These are phyloP conservation scores for Phyllopteryx taeniolatus DNA, from an alignment of 2,113 vertebrate species.

Conservation along the genomic window DNA sequence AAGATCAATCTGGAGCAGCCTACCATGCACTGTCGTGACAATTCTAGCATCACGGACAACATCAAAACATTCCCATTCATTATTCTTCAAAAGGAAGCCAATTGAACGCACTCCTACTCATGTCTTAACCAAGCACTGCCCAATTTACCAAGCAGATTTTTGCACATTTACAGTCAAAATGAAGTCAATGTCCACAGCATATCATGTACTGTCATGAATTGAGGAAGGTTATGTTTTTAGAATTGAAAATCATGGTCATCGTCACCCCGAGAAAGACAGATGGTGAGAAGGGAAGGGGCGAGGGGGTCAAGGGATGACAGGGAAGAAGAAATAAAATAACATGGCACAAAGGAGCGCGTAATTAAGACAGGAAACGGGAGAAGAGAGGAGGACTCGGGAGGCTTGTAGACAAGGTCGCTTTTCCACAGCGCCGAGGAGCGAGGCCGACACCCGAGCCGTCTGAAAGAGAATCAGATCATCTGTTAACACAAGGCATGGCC, in stretches of 20 bases:
- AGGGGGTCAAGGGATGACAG: constrained; percentile 31
- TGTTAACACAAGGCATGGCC: constrained; percentile 72
- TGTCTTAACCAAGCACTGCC: neutral
- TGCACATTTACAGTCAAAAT: neutral
- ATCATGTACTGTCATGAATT: no score
- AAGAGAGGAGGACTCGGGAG: constrained; percentile 67
- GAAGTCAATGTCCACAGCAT: neutral
- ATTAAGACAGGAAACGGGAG: constrained; percentile 74
- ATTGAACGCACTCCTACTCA: no score
- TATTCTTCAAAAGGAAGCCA: no score
- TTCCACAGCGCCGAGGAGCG: constrained; percentile 59
- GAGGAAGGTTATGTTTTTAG: no score
- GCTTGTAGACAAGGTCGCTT: constrained; percentile 66
- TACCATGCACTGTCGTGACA: no score
- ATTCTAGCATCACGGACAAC: no score
- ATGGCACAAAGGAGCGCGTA: constrained; percentile 65
- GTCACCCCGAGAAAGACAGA: constrained; percentile 50
- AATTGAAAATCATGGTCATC: constrained; percentile 56
- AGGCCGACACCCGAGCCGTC: constrained; percentile 67
- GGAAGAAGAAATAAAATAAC: constrained; percentile 40
- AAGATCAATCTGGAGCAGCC: no score
- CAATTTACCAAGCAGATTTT: neutral
- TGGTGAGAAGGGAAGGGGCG: constrained; percentile 46
- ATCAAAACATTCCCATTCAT: no score
- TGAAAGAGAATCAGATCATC: constrained; percentile 72